Percentiles rank a stretch among this genome's conserved stretches.
Evolutionary conservation across 2,888 invertebrate species (phyloP).

Genomic region (Diaperis boleti): DNA sequence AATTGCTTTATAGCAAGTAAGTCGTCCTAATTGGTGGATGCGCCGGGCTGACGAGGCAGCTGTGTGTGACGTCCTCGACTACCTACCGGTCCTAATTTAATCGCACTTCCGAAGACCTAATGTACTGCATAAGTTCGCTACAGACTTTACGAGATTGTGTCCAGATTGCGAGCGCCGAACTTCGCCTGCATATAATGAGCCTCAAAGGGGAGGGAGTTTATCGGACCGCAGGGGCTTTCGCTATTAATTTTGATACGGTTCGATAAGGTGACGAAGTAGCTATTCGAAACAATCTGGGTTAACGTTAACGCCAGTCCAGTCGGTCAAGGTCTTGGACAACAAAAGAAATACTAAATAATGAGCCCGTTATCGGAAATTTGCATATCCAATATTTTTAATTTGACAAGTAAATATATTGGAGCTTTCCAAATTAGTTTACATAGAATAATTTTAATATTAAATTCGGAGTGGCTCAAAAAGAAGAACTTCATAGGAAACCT

Average conservation of each 20-base stretch:
- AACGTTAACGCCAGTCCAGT: too few relatives aligned
- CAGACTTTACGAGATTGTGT: slow-evolving; percentile 23
- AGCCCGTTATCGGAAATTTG: too few relatives aligned
- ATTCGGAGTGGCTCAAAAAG: too few relatives aligned
- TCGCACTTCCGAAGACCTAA: slow-evolving; percentile 36
- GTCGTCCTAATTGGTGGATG: slow-evolving; percentile 43
- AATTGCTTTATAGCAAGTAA: slow-evolving; percentile 48
- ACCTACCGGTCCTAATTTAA: slow-evolving; percentile 41
- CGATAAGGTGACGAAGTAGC: neutral
- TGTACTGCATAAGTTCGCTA: slow-evolving; percentile 38
- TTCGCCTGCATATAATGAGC: slow-evolving; percentile 23
- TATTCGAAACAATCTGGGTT: too few relatives aligned
- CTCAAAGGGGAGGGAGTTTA: slow-evolving; percentile 23
- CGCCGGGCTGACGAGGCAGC: slow-evolving; percentile 39
- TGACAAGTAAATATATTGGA: too few relatives aligned
- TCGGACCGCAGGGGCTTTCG: slow-evolving; percentile 1
- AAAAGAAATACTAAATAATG: too few relatives aligned
- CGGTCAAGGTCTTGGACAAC: too few relatives aligned
- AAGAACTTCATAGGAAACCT: too few relatives aligned
- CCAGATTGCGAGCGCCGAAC: slow-evolving; percentile 30
- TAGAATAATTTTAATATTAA: too few relatives aligned
- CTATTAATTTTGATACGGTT: slow-evolving; percentile 11
- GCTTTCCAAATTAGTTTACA: too few relatives aligned
- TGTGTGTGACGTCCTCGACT: slow-evolving; percentile 34
- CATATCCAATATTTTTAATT: too few relatives aligned